These are phyloP conservation scores for Chymomyza caudatula DNA, from an alignment of 2,888 invertebrate species.

Conservation along the genomic window DNA sequence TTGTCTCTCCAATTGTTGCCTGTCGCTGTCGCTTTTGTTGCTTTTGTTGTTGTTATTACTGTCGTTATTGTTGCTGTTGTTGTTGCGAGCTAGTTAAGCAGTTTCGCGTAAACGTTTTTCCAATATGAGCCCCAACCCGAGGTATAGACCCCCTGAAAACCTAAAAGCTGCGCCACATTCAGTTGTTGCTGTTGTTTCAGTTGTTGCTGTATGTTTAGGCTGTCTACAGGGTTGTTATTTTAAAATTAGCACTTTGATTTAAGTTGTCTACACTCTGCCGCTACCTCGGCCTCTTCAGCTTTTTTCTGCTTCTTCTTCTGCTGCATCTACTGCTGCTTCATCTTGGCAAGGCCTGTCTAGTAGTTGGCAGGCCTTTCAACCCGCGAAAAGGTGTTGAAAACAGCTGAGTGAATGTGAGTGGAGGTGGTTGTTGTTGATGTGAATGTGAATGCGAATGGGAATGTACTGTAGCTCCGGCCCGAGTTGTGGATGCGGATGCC, in stretches of 20 bases:
- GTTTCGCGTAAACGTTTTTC: slow-evolving; percentile 70
- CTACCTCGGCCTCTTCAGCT: slow-evolving; percentile 49
- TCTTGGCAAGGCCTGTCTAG: not conserved
- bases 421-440: slow-evolving; percentile 25
- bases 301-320: not conserved
- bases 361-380: not conserved
- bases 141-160: not conserved
- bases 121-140: slow-evolving; percentile 44
- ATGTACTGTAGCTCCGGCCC: slow-evolving; percentile 6
- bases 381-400: slow-evolving; percentile 50
- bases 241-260: slow-evolving; percentile 72
- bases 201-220: slow-evolving; percentile 68
- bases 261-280: slow-evolving; percentile 71
- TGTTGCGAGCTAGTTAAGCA: slow-evolving; percentile 69
- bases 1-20: slow-evolving; percentile 65
- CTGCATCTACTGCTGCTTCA: not conserved
- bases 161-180: slow-evolving; percentile 20
- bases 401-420: slow-evolving; percentile 54
- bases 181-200: slow-evolving; percentile 21
- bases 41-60: slow-evolving; percentile 12
- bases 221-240: slow-evolving; percentile 70
- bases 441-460: not conserved
- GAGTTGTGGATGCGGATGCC: slow-evolving; percentile 44
- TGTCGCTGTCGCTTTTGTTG: slow-evolving; percentile 15
- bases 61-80: slow-evolving; percentile 36